phyloP scores from a whole-genome alignment of 2,113 vertebrate genomes.

The Saccopteryx leptura region DNA sequence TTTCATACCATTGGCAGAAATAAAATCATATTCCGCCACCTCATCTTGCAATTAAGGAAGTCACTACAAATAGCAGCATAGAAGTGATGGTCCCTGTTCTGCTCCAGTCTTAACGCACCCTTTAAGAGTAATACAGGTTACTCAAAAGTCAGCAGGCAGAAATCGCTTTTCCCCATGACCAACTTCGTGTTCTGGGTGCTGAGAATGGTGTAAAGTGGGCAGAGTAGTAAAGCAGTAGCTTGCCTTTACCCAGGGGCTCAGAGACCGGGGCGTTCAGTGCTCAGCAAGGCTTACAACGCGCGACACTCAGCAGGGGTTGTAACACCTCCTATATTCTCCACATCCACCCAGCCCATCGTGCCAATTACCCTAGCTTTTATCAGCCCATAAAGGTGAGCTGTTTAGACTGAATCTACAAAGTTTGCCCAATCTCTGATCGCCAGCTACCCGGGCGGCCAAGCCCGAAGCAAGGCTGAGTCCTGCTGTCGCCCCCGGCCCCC shows the following conservation, averaged over 20 bases:
- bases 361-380: background rate
- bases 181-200: background rate
- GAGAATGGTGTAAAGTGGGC: background rate
- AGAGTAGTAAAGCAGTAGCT: background rate
- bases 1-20: conserved; percentile 59
- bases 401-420: conserved; percentile 23
- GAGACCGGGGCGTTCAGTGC: background rate
- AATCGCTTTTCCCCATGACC: background rate
- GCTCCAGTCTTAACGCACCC: conserved; percentile 33
- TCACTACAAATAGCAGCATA: conserved; percentile 53
- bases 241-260: background rate
- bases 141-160: conserved; percentile 46
- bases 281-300: background rate
- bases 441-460: background rate
- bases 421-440: conserved; percentile 41
- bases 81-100: conserved; percentile 46
- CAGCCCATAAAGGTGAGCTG: background rate
- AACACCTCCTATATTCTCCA: background rate
- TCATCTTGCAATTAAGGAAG: conserved; percentile 72
- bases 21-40: conserved; percentile 71
- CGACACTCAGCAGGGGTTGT: background rate
- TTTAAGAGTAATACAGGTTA: conserved; percentile 70
- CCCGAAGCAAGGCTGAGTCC: background rate
- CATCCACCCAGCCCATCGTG: background rate
- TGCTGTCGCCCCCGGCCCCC: background rate